phyloP scores from a whole-genome alignment of 2,888 invertebrate species.

The Lasius platythorax region DNA sequence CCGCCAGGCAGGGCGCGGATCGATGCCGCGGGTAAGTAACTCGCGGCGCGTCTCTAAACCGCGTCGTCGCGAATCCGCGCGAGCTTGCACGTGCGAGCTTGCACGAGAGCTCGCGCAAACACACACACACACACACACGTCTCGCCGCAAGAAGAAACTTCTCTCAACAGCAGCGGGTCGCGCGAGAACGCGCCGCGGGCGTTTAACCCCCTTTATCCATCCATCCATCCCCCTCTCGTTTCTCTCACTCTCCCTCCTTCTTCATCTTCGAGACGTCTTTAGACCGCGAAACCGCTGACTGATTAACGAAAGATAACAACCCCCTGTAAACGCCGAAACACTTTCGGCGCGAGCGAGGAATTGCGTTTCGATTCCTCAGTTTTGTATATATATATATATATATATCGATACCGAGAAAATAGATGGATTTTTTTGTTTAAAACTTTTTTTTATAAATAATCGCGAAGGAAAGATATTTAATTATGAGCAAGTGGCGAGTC shows the following conservation, averaged over 20 bases:
- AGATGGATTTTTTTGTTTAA: neutral
- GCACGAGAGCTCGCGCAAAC: neutral
- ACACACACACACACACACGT: neutral
- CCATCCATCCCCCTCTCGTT: neutral
- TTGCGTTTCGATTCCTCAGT: neutral
- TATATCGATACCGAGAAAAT: too few relatives aligned
- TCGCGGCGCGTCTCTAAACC: slow-evolving; percentile 31
- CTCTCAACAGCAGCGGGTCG: neutral
- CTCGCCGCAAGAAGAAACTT: neutral
- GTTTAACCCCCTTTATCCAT: slow-evolving; percentile 3
- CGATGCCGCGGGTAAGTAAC: slow-evolving; percentile 32
- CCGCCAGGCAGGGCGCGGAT: slow-evolving; percentile 42
- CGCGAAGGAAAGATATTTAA: neutral
- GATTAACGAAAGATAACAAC: slow-evolving; percentile 1
- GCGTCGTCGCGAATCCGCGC: slow-evolving; percentile 20
- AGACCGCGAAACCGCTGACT: slow-evolving; percentile 30
- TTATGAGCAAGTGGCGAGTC: too few relatives aligned
- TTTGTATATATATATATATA: neutral
- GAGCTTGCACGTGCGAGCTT: slow-evolving; percentile 32
- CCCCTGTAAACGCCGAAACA: neutral
- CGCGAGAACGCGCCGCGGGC: slow-evolving; percentile 25
- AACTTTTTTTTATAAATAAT: neutral
- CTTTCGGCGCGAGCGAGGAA: neutral
- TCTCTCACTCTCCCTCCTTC: neutral
- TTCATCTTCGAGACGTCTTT: neutral